Percentiles rank a stretch among this genome's conserved stretches.
Conservation (phyloP, 2,888 invertebrate species). For the Mythimna ferrago region DNA sequence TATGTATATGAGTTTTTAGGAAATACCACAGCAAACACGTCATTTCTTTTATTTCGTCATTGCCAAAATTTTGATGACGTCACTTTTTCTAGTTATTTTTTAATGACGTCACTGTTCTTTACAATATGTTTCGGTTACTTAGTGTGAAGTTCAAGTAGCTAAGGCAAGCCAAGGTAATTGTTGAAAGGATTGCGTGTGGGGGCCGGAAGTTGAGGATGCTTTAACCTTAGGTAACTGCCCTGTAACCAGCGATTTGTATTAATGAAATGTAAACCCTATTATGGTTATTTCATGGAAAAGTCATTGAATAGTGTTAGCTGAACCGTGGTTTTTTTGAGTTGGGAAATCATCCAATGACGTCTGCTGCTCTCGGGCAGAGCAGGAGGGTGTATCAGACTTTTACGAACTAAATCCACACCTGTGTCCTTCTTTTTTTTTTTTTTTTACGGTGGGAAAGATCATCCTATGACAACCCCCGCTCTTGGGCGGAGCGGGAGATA, state of each 20-base stretch:
- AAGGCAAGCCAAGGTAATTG: constrained; percentile 22
- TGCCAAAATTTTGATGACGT: constrained; percentile 19
- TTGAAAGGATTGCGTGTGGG: constrained; percentile 42
- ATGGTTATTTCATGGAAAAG: too few species aligned
- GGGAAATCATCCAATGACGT: too few species aligned
- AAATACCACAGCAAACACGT: constrained; percentile 21
- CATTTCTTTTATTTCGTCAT: constrained; percentile 12
- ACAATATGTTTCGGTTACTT: constrained; percentile 20
- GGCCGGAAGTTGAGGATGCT: neutral
- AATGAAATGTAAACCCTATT: constrained; percentile 1
- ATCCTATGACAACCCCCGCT: too few species aligned
- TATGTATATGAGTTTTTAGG: neutral
- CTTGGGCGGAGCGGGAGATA: too few species aligned
- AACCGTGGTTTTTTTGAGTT: too few species aligned
- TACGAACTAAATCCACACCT: too few species aligned
- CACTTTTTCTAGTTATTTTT: neutral
- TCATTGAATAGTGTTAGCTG: too few species aligned
- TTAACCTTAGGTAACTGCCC: constrained; percentile 21
- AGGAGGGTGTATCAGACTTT: too few species aligned
- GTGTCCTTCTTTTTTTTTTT: too few species aligned
- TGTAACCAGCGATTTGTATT: constrained; percentile 7
- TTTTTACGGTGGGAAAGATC: too few species aligned
- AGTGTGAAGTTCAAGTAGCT: constrained; percentile 19
- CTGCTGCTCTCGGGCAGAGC: too few species aligned
- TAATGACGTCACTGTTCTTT: constrained; percentile 12